Evolutionary conservation across 2,113 vertebrate genomes (phyloP), one percentile per base, ranked within the genome.

Genomic region (Turdus rufiventris): DNA sequence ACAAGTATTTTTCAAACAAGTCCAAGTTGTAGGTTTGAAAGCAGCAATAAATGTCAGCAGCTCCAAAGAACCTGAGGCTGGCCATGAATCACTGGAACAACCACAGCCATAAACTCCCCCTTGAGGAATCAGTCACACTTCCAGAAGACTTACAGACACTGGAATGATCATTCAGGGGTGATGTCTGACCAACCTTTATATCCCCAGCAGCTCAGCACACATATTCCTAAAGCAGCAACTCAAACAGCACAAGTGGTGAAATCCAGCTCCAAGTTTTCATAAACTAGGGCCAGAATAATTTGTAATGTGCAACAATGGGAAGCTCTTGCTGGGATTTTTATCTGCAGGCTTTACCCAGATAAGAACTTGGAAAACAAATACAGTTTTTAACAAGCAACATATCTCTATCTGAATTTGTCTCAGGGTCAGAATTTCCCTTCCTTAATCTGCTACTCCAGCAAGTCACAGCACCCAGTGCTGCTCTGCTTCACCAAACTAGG

Each of bases 351-450:
- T 89, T 83, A 80, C 36, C 60, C 34, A 77, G 56, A 47, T 56
- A 87, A 89, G 21, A 28, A 84, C 60, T 43, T 81, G 65, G n/a
- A 89, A 92, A 77, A 78, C 38, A 88, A 84, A 78, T 23, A 47
- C 0, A 61, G 38, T 50, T 80, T 84, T 62, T 54, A 94, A 89
- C 29, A 56, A 67, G 80, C 2, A 6, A 58, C 9, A 3, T 58
- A 80, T 67, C 80, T 93, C 88, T 54, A 76, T 62, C 75, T n/a
- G 79, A 90, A 76, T 88, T 79, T 93, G 51, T 57, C 51, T 86
- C 10, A 8, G 67, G 33, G 79, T 23, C 75, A 76, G 28, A 34
- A 72, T 62, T 94, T 84, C 47, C 47, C 16, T 66, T 76, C 23
- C 43, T 19, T 54, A 19, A 85, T 72, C 82, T 76, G 45, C 45